Conservation (phyloP, 2,113 vertebrate genomes). For the Mobula birostris region DNA sequence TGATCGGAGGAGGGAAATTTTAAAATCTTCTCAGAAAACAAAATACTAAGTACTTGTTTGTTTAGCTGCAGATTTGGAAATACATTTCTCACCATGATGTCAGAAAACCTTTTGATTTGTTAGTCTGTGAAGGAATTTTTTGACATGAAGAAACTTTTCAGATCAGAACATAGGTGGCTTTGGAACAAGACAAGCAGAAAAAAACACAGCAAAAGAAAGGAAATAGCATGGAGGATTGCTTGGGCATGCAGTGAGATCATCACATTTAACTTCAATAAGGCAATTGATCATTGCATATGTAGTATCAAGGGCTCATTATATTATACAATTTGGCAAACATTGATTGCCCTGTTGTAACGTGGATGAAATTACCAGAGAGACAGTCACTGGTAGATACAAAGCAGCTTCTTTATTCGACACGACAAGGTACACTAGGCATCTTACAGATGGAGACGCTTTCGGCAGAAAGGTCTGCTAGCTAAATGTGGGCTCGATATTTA, state of each 20-base stretch:
- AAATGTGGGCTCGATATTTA: too few relatives aligned
- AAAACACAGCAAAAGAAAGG: background rate
- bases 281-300: too few relatives aligned
- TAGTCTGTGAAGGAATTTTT: background rate
- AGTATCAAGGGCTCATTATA: background rate
- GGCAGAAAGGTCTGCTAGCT: too few relatives aligned
- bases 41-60: background rate
- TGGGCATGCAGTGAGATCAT: background rate
- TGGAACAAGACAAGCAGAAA: background rate
- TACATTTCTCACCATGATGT: background rate
- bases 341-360: background rate
- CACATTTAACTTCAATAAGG: too few relatives aligned
- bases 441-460: too few relatives aligned
- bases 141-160: background rate
- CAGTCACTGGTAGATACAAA: too few relatives aligned
- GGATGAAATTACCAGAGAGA: too few relatives aligned
- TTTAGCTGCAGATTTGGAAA: background rate
- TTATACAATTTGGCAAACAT: background rate
- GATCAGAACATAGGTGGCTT: background rate
- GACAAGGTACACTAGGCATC: too few relatives aligned
- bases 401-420: too few relatives aligned
- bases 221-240: background rate
- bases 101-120: background rate
- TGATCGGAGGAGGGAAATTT: background rate
- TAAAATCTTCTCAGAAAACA: background rate